Evolutionary conservation across 2,797 vertebrate genomes (phyloP).

Genomic region (Chelidonichthys spinosus): DNA sequence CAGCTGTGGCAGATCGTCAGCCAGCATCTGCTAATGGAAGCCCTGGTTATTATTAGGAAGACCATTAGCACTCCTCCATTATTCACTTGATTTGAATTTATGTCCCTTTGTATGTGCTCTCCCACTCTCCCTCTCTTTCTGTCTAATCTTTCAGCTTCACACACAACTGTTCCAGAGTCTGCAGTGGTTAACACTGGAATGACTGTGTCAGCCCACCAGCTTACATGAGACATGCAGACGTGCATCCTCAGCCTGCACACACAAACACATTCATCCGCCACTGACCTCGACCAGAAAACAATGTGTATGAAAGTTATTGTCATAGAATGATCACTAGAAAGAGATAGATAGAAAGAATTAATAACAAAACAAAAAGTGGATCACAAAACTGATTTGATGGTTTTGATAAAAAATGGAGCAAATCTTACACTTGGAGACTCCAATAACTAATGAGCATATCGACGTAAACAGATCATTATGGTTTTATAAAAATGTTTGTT

Average conservation of each 20-base stretch:
- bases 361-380: too few relatives aligned
- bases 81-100: slow-evolving; percentile 80
- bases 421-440: too few relatives aligned
- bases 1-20: slow-evolving; percentile 53
- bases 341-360: not conserved
- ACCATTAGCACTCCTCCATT: slow-evolving; percentile 82
- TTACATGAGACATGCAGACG: not conserved
- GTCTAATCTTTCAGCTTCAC: slow-evolving; percentile 15
- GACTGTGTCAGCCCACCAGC: not conserved
- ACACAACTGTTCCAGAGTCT: not conserved
- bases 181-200: not conserved
- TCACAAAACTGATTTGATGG: too few relatives aligned
- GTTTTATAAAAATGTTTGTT: not conserved
- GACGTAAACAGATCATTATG: too few relatives aligned
- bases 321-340: not conserved
- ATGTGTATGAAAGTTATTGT: not conserved
- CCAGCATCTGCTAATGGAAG: slow-evolving; percentile 76
- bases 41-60: slow-evolving; percentile 81
- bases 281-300: not conserved
- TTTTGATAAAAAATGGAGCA: too few relatives aligned
- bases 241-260: not conserved
- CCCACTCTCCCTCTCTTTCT: slow-evolving; percentile 5
- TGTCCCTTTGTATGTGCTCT: slow-evolving; percentile 41
- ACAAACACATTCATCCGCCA: not conserved
- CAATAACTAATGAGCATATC: too few relatives aligned